These are phyloP conservation scores for Nerophis lumbriciformis DNA, from an alignment of 2,113 vertebrate species.

Conservation along the genomic window DNA sequence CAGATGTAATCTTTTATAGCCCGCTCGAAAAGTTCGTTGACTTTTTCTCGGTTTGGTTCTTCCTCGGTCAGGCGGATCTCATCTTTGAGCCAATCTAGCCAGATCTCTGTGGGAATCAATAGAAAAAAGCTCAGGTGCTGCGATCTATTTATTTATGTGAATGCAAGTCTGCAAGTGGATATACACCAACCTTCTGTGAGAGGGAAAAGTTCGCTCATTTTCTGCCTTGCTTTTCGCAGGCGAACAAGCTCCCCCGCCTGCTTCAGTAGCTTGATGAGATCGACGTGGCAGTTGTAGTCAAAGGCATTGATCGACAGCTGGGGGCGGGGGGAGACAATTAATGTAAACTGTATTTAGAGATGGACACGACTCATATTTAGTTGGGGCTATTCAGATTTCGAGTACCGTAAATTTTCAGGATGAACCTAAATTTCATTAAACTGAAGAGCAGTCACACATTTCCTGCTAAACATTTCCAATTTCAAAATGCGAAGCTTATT, in stretches of 20 bases:
- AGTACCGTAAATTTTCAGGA: too few relatives aligned
- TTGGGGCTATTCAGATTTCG: too few relatives aligned
- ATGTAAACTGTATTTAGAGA: too few relatives aligned
- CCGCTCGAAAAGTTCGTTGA: constrained; percentile 89
- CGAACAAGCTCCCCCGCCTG: constrained; percentile 86
- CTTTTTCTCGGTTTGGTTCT: constrained; percentile 78
- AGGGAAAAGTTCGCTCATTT: constrained; percentile 95
- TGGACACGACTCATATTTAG: not conserved
- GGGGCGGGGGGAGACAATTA: constrained; percentile 1
- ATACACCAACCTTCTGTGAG: constrained; percentile 86
- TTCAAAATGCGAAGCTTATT: too few relatives aligned
- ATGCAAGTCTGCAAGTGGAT: not conserved
- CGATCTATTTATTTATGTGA: not conserved
- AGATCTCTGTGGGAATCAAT: constrained; percentile 78
- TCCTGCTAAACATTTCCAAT: too few relatives aligned
- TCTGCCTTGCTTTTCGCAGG: constrained; percentile 84
- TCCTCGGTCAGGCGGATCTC: constrained; percentile 85
- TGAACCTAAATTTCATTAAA: not conserved
- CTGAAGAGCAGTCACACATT: too few relatives aligned
- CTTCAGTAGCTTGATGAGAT: constrained; percentile 89
- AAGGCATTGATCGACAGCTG: constrained; percentile 92
- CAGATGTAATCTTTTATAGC: constrained; percentile 93
- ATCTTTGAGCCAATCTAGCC: constrained; percentile 96
- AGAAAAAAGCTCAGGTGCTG: constrained; percentile 9
- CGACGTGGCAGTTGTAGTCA: constrained; percentile 95